phyloP scores from a whole-genome alignment of 2,797 vertebrate species.

The Neopelma chrysocephalum region DNA sequence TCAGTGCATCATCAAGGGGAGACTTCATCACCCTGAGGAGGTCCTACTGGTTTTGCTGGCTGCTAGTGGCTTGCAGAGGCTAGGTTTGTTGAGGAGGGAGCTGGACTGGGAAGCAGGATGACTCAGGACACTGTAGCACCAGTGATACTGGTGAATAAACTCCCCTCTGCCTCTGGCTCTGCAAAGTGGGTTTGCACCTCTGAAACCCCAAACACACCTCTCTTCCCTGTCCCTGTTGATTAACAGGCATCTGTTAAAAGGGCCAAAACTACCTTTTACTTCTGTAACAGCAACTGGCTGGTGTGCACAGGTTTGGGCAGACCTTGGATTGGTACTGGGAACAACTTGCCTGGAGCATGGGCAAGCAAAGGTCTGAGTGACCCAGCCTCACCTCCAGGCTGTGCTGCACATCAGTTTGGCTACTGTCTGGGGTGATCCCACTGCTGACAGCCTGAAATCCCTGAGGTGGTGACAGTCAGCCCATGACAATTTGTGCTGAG shows the following conservation, averaged over 20 bases:
- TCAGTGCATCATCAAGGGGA: background rate
- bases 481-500: background rate
- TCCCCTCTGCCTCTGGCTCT: background rate
- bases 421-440: accelerated
- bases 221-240: background rate
- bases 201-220: background rate
- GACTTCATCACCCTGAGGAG: background rate
- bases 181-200: background rate
- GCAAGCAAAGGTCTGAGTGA: background rate
- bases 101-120: background rate
- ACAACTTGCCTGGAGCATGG: accelerated
- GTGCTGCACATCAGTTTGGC: background rate
- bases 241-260: too few relatives aligned
- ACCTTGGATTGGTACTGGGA: background rate
- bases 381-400: background rate
- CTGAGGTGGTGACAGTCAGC: background rate
- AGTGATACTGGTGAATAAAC: background rate
- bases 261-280: background rate
- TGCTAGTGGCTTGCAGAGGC: background rate
- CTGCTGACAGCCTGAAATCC: background rate
- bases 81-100: background rate
- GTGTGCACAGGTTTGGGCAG: background rate
- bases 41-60: background rate
- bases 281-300: background rate
- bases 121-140: background rate